These are phyloP conservation scores for Todiramphus chloris DNA, from an alignment of 2,113 vertebrate species.

Conservation along the genomic window DNA sequence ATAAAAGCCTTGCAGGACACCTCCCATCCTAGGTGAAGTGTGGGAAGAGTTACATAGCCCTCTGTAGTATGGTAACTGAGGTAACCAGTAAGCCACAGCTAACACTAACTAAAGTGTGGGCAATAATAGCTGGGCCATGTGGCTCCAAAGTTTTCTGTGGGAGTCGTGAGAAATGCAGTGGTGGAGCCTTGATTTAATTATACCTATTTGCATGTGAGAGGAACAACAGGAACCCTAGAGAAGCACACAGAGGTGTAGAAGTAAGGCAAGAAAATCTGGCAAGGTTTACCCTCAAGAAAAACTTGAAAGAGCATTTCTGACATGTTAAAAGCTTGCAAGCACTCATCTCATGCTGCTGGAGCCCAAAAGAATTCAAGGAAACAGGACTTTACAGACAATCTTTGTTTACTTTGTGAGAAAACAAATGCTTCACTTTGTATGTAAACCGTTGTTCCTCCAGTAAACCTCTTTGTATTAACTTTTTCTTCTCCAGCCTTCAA, in stretches of 20 bases:
- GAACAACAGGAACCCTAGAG: not conserved
- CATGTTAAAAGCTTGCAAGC: not conserved
- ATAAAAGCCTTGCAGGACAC: not conserved
- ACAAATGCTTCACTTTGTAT: not conserved
- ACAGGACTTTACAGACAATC: not conserved
- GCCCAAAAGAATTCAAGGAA: not conserved
- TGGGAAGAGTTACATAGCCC: not conserved
- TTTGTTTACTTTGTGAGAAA: not conserved
- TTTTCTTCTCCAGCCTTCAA: not conserved
- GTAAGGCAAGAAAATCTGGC: not conserved
- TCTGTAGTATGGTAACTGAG: not conserved
- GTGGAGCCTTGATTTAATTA: not conserved
- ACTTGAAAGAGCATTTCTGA: not conserved
- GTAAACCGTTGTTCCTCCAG: not conserved
- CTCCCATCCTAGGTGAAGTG: not conserved
- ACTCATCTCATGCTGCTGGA: not conserved
- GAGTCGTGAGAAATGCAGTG: not conserved
- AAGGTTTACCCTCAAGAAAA: not conserved
- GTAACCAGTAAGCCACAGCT: not conserved
- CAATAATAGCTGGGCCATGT: not conserved
- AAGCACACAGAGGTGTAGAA: not conserved
- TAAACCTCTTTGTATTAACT: not conserved
- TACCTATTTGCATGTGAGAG: not conserved
- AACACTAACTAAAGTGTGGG: not conserved
- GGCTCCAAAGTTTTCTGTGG: not conserved